phyloP scores from a whole-genome alignment of 2,888 invertebrate species.

The Lepidocyrtoides sp. region DNA sequence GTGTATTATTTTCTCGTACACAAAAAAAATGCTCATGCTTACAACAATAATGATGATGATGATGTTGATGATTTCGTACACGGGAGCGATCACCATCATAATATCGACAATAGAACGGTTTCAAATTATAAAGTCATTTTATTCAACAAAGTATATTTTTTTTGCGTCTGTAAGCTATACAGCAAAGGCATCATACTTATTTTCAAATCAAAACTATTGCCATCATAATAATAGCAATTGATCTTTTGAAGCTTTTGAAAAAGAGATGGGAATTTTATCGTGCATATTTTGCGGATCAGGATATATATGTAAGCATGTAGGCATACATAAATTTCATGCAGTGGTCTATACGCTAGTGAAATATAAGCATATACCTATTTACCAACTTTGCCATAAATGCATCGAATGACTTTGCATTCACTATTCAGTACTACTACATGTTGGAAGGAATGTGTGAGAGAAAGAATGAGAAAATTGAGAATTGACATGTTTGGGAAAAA shows the following conservation, averaged over 20 bases:
- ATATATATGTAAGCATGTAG: no score
- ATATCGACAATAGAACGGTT: constrained; percentile 23
- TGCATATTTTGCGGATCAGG: constrained; percentile 12
- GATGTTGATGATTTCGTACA: not conserved
- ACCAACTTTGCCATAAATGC: not conserved
- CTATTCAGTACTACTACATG: constrained; percentile 5
- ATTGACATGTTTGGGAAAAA: constrained; percentile 74
- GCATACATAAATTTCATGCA: no score
- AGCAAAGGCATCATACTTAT: not conserved
- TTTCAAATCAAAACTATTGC: not conserved
- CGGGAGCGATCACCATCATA: not conserved
- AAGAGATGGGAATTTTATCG: not conserved
- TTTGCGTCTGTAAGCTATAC: not conserved
- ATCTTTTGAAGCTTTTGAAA: constrained; percentile 38
- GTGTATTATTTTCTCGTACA: constrained; percentile 8
- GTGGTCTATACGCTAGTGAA: no score
- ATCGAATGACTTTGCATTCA: constrained; percentile 54
- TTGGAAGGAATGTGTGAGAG: not conserved
- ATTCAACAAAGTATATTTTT: not conserved
- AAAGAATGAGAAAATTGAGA: constrained; percentile 58
- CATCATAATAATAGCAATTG: constrained; percentile 29
- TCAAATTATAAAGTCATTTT: constrained; percentile 55
- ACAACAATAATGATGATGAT: not conserved
- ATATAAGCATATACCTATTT: not conserved
- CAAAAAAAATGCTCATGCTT: not conserved